Evolutionary conservation across 2,888 invertebrate genomes (phyloP).

Genomic region (Coenonympha arcania): DNA sequence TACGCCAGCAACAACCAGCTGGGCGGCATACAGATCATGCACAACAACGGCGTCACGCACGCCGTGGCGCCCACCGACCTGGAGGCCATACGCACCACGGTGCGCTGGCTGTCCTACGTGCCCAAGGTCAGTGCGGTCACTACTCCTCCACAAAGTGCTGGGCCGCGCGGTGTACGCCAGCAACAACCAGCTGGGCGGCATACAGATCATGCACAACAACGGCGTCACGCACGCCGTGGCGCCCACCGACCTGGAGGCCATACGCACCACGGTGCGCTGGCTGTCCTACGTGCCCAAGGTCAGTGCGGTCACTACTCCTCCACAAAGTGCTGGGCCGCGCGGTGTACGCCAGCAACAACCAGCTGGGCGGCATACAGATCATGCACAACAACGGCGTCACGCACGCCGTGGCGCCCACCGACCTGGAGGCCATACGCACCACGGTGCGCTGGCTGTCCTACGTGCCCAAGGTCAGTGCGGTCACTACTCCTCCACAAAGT

Average conservation of each 20-base stretch:
- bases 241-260: too few species aligned
- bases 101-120: slow-evolving; percentile 95
- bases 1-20: too few species aligned
- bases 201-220: too few species aligned
- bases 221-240: too few species aligned
- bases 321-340: slow-evolving; percentile 95
- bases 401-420: slow-evolving; percentile 91
- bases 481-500: not conserved
- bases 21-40: too few species aligned
- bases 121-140: too few species aligned
- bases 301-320: too few species aligned
- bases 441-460: slow-evolving; percentile 95
- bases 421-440: slow-evolving; percentile 91
- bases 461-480: slow-evolving; percentile 83
- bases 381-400: slow-evolving; percentile 99
- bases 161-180: too few species aligned
- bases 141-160: too few species aligned
- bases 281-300: too few species aligned
- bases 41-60: slow-evolving; percentile 97
- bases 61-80: slow-evolving; percentile 92
- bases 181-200: too few species aligned
- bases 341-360: slow-evolving; percentile 99
- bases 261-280: too few species aligned
- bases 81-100: slow-evolving; percentile 89
- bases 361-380: slow-evolving; percentile 98